Conservation (phyloP, 2,797 vertebrate genomes). For the Coregonus sp. region DNA sequence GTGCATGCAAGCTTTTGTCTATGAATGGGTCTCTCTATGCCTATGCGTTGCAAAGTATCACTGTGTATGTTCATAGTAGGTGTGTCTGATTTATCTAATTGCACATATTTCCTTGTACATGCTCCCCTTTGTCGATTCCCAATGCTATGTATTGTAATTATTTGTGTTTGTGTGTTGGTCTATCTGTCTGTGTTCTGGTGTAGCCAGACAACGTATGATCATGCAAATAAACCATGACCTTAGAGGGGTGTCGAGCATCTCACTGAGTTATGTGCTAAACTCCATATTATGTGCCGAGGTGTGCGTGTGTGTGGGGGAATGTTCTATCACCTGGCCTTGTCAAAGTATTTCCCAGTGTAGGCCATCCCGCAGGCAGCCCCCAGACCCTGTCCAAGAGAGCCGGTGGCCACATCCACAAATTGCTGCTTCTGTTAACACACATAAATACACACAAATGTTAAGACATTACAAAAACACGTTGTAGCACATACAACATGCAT, state of each 20-base stretch:
- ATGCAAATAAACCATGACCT: background rate
- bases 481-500: background rate
- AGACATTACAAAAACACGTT: background rate
- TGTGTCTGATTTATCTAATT: background rate
- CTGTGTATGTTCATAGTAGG: background rate
- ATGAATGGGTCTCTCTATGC: background rate
- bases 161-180: background rate
- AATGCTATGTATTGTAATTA: slow-evolving; percentile 7
- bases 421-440: slow-evolving; percentile 83
- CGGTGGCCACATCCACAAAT: slow-evolving; percentile 91
- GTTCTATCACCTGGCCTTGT: slow-evolving; percentile 89
- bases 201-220: background rate
- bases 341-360: slow-evolving; percentile 94
- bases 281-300: background rate
- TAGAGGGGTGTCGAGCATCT: background rate
- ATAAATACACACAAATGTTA: background rate
- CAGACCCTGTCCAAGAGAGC: slow-evolving; percentile 91
- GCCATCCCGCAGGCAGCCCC: slow-evolving; percentile 96
- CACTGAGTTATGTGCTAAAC: background rate
- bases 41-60: background rate
- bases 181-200: background rate
- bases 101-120: slow-evolving; percentile 2
- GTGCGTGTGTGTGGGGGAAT: background rate
- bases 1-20: slow-evolving; percentile 19
- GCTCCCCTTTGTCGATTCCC: slow-evolving; percentile 1